Evolutionary conservation across 2,113 vertebrate genomes (phyloP), one percentile per base, ranked within the genome.

Genomic region (Argyrosomus japonicus): DNA sequence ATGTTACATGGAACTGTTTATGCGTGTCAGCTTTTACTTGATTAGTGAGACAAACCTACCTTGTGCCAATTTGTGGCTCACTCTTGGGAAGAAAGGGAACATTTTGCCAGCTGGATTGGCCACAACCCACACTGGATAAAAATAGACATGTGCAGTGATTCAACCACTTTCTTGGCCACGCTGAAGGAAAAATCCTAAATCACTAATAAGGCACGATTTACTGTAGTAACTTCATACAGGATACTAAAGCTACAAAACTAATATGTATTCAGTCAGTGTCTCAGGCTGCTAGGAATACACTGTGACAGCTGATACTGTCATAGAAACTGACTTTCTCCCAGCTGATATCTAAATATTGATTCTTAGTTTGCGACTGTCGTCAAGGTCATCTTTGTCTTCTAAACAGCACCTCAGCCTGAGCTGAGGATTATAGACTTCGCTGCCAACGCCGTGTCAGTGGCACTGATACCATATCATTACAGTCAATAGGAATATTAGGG

Each of bases 51-150:
- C 14, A 64, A 25, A 65, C 65, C 68, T 32, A 67, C 58, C 19
- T 17, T 62, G 48, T 75, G 85, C 74, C 81, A 90, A 70, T 69
- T 86, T 89, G 74, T 78, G 74, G 77, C 67, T 85, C 43, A 40
- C 27, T 75, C 23, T 73, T 36, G 25, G 13, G 50, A 68, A 45
- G 48, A 76, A 80, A 73, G 48, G 29, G 48, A 56, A 32, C 32
- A 61, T 64, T 72, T 80, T 88, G 47, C 69, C 78, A 83, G 40
- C 61, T 77, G 81, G 73, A 54, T 62, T n/a, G 45, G 47, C 54
- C 63, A 56, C 70, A 82, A 57, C 64, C 77, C 80, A 67, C 57
- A 45, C 13, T 7, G 32, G 62, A 57, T 88, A 80, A 75, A 82
- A 89, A 77, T 84, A 90, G 36, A 43, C 21, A 8, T 0, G 8